Base-by-base conservation (phyloP, 1,140 invertebrate genomes). In the Drosophila insularis region DNA sequence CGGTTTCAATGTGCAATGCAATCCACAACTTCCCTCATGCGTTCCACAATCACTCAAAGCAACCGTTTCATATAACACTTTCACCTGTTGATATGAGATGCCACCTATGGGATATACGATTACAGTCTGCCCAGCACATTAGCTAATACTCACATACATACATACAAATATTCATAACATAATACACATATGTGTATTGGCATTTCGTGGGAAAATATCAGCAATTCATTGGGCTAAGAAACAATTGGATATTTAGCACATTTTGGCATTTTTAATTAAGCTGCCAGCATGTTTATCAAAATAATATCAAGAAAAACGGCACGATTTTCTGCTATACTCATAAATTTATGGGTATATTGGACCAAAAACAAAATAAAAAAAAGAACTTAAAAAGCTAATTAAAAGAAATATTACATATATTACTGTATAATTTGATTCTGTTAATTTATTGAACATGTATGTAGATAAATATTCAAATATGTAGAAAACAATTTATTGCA, bases 181-280 rank as follows among this genome's bases (percentile, higher is more conserved):
- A 11, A 27, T 27, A 27, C 27, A 27, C 27, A 46, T 14, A 43
- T 17, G 17, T 8, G 19, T 46, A 35, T 50, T 21, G 17, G n/a
- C 17, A 14, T 31, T 31, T 31, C 55, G 55, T 58, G 55, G 55
- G 55, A 58, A 58, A 58, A 58, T 31, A 58, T 50, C 43, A 50
- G 31, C 55, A 58, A 27, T 58, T 35, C 55, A 58, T 58, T 50
- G 43, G 54, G n/a, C 27, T 14, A 11, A 21, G 11, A 35, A 76
- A 62, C 78, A 76, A 78, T 74, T 70, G 79, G 65, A 72, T 61
- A 68, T 72, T 69, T 68, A 19, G 56, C 66, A 54, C 43, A 59
- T 71, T 63, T 68, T 82, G 70, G 71, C 77, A 82, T 82, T 84
- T 74, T 69, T 84, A 84, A 87, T 87, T 87, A 89, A 84, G 67